A percentile compares a stretch with the other conserved stretches of the same genome.
Conservation (phyloP, 1,140 invertebrate species). For the Drusus annulatus region DNA sequence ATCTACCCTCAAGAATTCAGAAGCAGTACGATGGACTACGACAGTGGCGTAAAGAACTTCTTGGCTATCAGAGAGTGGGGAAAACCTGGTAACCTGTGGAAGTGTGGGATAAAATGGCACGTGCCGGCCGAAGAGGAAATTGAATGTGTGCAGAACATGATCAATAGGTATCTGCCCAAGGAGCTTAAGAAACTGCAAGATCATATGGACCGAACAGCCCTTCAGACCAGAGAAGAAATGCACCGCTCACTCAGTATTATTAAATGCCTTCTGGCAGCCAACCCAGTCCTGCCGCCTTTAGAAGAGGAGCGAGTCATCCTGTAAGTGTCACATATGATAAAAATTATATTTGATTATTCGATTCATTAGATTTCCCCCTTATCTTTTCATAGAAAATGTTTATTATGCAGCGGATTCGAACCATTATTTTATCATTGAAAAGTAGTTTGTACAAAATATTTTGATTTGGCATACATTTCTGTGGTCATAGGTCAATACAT, state of each 20-base stretch:
- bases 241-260: slow-evolving; percentile 66
- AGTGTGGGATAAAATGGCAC: slow-evolving; percentile 84
- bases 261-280: slow-evolving; percentile 72
- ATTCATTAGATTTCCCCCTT: too few species aligned
- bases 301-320: slow-evolving; percentile 71
- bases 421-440: too few species aligned
- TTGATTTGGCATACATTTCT: too few species aligned
- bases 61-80: slow-evolving; percentile 91
- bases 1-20: slow-evolving; percentile 77
- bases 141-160: slow-evolving; percentile 75
- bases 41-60: slow-evolving; percentile 79
- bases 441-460: too few species aligned
- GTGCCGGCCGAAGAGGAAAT: slow-evolving; percentile 81
- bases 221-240: slow-evolving; percentile 64
- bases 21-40: slow-evolving; percentile 75
- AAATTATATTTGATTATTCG: too few species aligned
- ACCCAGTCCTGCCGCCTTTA: slow-evolving; percentile 75
- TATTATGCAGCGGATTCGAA: too few species aligned
- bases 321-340: slow-evolving; percentile 67
- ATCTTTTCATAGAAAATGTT: too few species aligned
- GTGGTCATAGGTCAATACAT: too few species aligned
- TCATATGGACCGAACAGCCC: slow-evolving; percentile 66
- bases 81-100: slow-evolving; percentile 75
- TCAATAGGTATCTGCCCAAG: slow-evolving; percentile 76
- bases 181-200: slow-evolving; percentile 72